Evolutionary conservation across 2,888 invertebrate genomes (phyloP), one percentile per base, ranked within the genome.

Genomic region (Gasteruption jaculator): DNA sequence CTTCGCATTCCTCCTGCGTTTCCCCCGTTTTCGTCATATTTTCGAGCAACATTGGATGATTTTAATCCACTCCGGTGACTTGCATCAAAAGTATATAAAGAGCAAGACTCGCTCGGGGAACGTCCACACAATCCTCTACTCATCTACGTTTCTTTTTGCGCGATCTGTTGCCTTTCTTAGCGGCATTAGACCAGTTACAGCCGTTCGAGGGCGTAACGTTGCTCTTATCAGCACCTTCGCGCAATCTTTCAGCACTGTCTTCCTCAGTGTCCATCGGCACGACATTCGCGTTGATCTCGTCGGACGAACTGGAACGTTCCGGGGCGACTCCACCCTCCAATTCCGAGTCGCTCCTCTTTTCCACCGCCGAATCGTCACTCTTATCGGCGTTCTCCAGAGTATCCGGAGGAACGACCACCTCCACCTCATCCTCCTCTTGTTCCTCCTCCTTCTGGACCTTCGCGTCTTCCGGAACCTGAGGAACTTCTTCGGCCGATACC

Each of bases 71-170:
- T 31, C 70, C 69, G 12, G 68, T 46, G 22, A 70, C 68, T 53
- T 70, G 70, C 70, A 70, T 65, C 26, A 70, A 53, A 26, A 70
- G 59, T 55, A 70, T 63, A 43, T 68, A 70, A 42, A 70, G 68
- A 53, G 65, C 69, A 56, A 70, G 68, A 54, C 70, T 64, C 49
- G 69, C 70, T 55, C 63, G 61, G 51, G 63, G 70, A 58, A 70
- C 68, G 58, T 70, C 68, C 61, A 70, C 65, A 57, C 70, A 68
- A 54, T 68, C 68, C 68, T 70, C 65, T 59, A 70, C 70, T 70
- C 70, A 70, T 70, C 70, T 70, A 44, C 65, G 68, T 53, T 63
- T 68, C 61, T 70, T 71, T 48, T 68, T 71, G 49, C 64, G 69
- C 30, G 61, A 65, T 41, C 64, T 57, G 45, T 50, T 58, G 53